phyloP scores from a whole-genome alignment of 2,113 vertebrate species.

The Rhinichthys klamathensis region DNA sequence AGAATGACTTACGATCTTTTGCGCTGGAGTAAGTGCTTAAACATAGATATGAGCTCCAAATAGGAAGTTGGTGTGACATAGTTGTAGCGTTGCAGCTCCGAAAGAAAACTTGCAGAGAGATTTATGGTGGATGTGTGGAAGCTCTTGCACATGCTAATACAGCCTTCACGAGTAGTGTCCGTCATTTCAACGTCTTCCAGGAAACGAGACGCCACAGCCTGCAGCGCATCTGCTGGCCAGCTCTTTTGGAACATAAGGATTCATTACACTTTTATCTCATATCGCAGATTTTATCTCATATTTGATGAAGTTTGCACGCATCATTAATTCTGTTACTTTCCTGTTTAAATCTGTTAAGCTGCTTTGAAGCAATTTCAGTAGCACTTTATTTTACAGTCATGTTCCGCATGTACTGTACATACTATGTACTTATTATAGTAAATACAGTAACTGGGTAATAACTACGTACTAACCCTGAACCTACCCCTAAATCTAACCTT shows the following conservation, averaged over 20 bases:
- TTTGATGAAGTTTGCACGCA: too few relatives aligned
- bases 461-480: too few relatives aligned
- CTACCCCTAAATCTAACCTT: too few relatives aligned
- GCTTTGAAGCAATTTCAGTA: too few relatives aligned
- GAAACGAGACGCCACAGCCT: slow-evolving; percentile 88
- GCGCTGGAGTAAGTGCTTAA: slow-evolving; percentile 82
- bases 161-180: slow-evolving; percentile 77
- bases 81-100: slow-evolving; percentile 85
- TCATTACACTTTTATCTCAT: background rate
- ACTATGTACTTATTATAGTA: too few relatives aligned
- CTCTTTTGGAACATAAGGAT: slow-evolving; percentile 69
- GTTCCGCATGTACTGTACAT: too few relatives aligned
- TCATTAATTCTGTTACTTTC: too few relatives aligned
- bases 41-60: slow-evolving; percentile 90
- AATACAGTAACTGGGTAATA: too few relatives aligned
- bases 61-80: slow-evolving; percentile 95
- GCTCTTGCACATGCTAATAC: slow-evolving; percentile 89
- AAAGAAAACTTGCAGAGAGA: slow-evolving; percentile 78
- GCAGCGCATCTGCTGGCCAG: slow-evolving; percentile 90
- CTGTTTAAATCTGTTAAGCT: too few relatives aligned
- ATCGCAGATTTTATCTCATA: too few relatives aligned
- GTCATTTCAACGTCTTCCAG: slow-evolving; percentile 89
- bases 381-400: too few relatives aligned
- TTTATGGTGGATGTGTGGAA: slow-evolving; percentile 87
- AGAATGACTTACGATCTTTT: slow-evolving; percentile 80